Conservation (phyloP, 2,888 invertebrate genomes). For the Acrocyrtus sp. region DNA sequence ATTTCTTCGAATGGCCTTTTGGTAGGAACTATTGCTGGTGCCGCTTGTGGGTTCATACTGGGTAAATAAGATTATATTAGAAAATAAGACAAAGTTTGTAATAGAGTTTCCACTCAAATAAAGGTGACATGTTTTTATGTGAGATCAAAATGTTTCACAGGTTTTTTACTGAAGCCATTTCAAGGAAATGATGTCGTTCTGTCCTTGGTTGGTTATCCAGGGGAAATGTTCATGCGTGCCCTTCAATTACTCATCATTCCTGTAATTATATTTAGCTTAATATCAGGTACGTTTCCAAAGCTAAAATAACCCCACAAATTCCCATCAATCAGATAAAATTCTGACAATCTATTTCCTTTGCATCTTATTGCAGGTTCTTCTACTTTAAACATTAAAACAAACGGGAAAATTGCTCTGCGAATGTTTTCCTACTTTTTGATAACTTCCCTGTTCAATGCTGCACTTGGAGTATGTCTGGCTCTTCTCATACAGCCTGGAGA, state of each 20-base stretch:
- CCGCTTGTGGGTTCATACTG: constrained; percentile 45
- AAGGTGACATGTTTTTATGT: too few relatives aligned
- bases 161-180: constrained; percentile 50
- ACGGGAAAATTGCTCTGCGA: constrained; percentile 83
- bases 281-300: constrained; percentile 49
- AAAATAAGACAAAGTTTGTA: too few relatives aligned
- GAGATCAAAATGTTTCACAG: too few relatives aligned
- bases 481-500: constrained; percentile 82
- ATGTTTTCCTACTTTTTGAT: constrained; percentile 82
- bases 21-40: constrained; percentile 52
- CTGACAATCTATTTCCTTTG: too few relatives aligned
- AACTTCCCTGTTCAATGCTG: constrained; percentile 83
- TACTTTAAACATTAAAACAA: constrained; percentile 85
- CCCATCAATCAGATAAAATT: constrained; percentile 3
- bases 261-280: constrained; percentile 76
- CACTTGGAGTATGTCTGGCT: constrained; percentile 79
- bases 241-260: constrained; percentile 89
- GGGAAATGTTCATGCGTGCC: constrained; percentile 89
- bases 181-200: constrained; percentile 43
- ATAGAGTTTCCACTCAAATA: too few relatives aligned
- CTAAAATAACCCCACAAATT: too few relatives aligned
- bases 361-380: constrained; percentile 88
- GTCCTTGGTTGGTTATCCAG: constrained; percentile 83
- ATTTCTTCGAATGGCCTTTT: constrained; percentile 46
- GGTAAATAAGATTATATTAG: too few relatives aligned